phyloP scores from a whole-genome alignment of 37 sponge, comb jelly and placozoan genomes.

The Oopsacas minuta region DNA sequence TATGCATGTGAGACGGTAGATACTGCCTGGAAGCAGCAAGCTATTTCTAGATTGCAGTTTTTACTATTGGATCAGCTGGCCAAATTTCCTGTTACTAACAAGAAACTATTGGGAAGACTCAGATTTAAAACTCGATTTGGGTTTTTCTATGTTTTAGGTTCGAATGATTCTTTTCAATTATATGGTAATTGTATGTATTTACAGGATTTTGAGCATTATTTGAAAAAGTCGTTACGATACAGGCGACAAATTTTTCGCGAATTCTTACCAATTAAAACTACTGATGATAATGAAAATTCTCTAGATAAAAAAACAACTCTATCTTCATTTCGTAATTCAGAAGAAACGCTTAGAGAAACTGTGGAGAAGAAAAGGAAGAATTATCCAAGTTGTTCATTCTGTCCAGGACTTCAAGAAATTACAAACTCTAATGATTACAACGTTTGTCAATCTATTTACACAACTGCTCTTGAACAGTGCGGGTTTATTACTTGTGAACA shows the following conservation, averaged over 20 bases:
- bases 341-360: background rate
- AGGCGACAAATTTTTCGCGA: background rate
- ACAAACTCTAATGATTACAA: background rate
- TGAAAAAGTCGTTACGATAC: background rate
- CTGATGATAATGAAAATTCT: background rate
- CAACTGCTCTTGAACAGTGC: background rate
- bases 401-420: background rate
- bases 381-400: conserved; percentile 13
- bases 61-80: background rate
- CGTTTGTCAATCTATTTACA: background rate
- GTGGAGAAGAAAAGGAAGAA: background rate
- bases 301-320: background rate
- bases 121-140: background rate
- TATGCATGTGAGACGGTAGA: background rate
- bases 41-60: background rate
- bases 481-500: background rate
- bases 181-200: background rate
- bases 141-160: background rate
- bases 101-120: background rate
- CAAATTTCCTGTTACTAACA: background rate
- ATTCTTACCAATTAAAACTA: background rate
- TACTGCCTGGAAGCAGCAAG: background rate
- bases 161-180: background rate
- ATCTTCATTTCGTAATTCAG: background rate
- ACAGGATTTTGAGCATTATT: background rate